These are phyloP conservation scores for Formica exsecta DNA, from an alignment of 1,140 invertebrate species.

Conservation along the genomic window DNA sequence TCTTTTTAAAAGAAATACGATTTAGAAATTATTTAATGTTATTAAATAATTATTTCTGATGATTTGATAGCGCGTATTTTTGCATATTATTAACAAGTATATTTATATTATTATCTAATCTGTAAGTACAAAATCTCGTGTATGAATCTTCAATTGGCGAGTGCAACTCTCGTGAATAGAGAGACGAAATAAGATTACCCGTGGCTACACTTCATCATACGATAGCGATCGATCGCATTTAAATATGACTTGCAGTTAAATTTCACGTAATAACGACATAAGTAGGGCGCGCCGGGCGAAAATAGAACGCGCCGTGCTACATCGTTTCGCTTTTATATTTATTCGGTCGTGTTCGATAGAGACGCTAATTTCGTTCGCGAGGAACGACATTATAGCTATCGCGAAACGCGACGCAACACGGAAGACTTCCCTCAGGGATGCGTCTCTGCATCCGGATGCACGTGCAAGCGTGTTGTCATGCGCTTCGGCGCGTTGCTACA, in stretches of 20 bases:
- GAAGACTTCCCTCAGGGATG: constrained; percentile 42
- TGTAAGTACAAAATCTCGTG: not conserved
- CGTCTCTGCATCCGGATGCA: constrained; percentile 24
- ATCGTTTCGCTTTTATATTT: constrained; percentile 17
- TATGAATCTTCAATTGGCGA: not conserved
- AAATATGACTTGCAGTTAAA: constrained; percentile 62
- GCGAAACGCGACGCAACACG: constrained; percentile 13
- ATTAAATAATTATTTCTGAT: not conserved
- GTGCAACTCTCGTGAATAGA: not conserved
- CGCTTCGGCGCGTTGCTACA: constrained; percentile 16
- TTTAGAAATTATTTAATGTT: not conserved
- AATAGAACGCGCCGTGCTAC: constrained; percentile 49
- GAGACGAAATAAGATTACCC: constrained; percentile 56
- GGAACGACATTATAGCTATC: constrained; percentile 22
- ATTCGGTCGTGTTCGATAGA: constrained; percentile 36
- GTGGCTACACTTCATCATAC: constrained; percentile 9
- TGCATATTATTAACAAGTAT: constrained; percentile 8
- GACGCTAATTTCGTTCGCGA: constrained; percentile 30
- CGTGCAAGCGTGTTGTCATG: not conserved
- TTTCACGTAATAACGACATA: constrained; percentile 56
- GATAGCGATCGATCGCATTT: constrained; percentile 58
- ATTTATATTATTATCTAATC: not conserved
- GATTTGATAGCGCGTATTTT: not conserved
- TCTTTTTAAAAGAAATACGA: not conserved
- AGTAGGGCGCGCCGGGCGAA: constrained; percentile 46